phyloP scores from a whole-genome alignment of 2,113 vertebrate genomes.

The Vireo altiloquus region DNA sequence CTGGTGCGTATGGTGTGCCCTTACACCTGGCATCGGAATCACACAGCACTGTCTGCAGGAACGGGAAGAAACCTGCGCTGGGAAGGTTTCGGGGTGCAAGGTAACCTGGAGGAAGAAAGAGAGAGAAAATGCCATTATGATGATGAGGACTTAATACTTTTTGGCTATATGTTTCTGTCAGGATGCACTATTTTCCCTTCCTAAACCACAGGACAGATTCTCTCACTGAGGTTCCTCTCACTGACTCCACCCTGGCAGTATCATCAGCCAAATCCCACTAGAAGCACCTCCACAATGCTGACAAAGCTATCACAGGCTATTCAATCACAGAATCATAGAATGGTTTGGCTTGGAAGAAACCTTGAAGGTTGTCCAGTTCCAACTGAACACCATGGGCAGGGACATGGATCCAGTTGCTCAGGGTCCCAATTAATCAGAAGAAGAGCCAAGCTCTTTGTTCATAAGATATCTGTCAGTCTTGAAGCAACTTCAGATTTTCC shows the following conservation, averaged over 20 bases:
- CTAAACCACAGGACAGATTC: background rate
- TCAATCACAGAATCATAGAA: background rate
- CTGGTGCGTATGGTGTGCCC: conserved; percentile 70
- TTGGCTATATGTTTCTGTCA: background rate
- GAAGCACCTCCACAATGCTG: background rate
- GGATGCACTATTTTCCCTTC: background rate
- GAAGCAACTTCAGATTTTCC: background rate
- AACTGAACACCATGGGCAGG: background rate
- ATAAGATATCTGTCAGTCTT: background rate
- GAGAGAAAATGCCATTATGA: background rate
- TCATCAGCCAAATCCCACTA: background rate
- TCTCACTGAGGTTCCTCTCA: background rate
- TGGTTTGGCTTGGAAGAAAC: background rate
- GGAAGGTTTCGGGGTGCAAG: conserved; percentile 90
- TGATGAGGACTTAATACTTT: rapidly evolving
- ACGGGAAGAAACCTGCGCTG: conserved; percentile 90
- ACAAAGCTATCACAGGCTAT: background rate
- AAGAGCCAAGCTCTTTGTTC: background rate
- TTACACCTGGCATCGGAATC: conserved; percentile 85
- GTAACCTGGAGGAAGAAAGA: conserved; percentile 77
- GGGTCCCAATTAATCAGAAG: background rate
- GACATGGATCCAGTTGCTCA: background rate
- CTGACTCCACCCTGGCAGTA: background rate
- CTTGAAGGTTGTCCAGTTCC: background rate
- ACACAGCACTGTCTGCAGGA: conserved; percentile 91